Conservation (phyloP, 2,888 invertebrate genomes). For the Mythimna albipuncta region DNA sequence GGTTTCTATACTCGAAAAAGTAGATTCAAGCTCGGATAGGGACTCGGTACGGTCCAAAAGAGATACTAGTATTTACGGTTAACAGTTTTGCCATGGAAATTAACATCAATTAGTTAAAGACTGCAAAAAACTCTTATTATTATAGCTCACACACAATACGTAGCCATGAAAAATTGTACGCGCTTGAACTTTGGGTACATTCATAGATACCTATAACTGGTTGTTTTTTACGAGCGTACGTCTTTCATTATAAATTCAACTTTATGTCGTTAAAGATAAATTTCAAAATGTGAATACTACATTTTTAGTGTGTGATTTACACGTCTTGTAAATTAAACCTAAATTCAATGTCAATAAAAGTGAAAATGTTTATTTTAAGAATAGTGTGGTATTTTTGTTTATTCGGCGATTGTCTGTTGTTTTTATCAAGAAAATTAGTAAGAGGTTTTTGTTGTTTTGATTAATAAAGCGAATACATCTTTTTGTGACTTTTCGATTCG, state of each 20-base stretch:
- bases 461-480: not conserved
- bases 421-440: slow-evolving; percentile 15
- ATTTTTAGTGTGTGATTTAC: not conserved
- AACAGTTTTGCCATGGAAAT: not conserved
- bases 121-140: not conserved
- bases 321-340: slow-evolving; percentile 1
- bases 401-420: not conserved
- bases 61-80: not conserved
- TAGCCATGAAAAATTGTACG: slow-evolving; percentile 20
- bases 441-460: not conserved
- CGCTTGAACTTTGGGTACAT: slow-evolving; percentile 50
- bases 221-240: not conserved
- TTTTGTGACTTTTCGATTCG: not conserved
- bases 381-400: slow-evolving; percentile 13
- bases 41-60: no score
- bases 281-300: not conserved
- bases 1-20: not conserved
- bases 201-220: not conserved
- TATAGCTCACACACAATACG: not conserved
- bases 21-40: not conserved
- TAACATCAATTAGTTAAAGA: not conserved
- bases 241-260: slow-evolving; percentile 16
- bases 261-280: not conserved
- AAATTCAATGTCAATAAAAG: not conserved
- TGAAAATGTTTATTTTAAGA: not conserved